These are phyloP conservation scores for Colaptes auratus DNA, from an alignment of 2,113 vertebrate genomes.

Conservation along the genomic window DNA sequence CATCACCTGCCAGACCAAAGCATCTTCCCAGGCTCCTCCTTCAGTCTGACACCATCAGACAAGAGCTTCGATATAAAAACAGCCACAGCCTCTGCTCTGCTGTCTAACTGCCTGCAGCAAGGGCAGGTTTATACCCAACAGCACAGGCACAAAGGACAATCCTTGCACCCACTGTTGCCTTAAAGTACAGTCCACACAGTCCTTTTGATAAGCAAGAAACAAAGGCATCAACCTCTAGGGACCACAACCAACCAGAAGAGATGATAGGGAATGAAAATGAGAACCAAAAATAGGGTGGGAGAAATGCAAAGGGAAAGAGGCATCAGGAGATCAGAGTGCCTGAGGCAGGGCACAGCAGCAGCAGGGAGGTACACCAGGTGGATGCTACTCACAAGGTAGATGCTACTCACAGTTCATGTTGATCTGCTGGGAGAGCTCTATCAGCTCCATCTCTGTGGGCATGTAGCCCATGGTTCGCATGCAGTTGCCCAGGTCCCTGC, in stretches of 20 bases:
- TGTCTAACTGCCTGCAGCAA: neutral
- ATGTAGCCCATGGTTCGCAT: slow-evolving; percentile 99
- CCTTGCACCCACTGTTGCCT: neutral
- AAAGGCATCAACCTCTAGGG: neutral
- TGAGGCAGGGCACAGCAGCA: neutral
- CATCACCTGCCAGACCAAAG: neutral
- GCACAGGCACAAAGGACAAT: neutral
- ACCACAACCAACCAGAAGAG: neutral
- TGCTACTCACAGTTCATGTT: slow-evolving; percentile 94
- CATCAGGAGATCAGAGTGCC: neutral
- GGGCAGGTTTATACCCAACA: neutral
- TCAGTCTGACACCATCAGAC: neutral
- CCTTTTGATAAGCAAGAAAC: neutral
- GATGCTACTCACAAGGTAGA: too few relatives aligned
- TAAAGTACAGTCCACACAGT: neutral
- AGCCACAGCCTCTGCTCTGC: neutral
- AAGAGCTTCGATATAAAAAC: neutral
- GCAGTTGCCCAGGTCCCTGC: slow-evolving; percentile 96
- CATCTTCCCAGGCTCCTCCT: neutral
- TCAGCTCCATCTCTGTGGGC: slow-evolving; percentile 99
- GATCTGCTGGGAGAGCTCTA: slow-evolving; percentile 98
- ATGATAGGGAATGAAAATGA: neutral
- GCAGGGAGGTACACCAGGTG: neutral
- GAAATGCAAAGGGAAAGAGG: neutral
- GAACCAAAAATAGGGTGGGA: neutral